phyloP scores from a whole-genome alignment of 1,140 invertebrate genomes.

The Hesperophylax magnus region DNA sequence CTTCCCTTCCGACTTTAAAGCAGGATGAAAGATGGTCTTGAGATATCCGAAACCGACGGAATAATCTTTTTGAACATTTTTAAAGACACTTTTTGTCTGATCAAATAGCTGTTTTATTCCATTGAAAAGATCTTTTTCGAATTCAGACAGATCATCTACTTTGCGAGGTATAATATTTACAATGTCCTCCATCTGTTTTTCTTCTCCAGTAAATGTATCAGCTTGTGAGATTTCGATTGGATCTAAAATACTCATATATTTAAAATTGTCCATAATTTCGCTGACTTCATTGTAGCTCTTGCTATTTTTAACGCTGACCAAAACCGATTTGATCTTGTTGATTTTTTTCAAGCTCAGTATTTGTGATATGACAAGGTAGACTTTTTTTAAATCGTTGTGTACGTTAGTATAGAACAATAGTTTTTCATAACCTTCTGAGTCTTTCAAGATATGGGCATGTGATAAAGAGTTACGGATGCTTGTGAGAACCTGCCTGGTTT shows the following conservation, averaged over 20 bases:
- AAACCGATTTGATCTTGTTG: neutral
- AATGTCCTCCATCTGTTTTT: neutral
- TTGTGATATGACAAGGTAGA: neutral
- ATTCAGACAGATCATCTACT: neutral
- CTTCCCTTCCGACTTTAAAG: neutral
- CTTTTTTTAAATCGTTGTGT: constrained; percentile 7
- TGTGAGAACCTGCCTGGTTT: neutral
- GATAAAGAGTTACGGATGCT: constrained; percentile 8
- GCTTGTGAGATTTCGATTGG: neutral
- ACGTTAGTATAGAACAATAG: neutral
- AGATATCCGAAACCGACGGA: neutral
- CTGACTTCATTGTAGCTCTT: neutral
- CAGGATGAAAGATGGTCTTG: constrained; percentile 1
- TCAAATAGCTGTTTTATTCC: neutral
- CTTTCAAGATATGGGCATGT: neutral
- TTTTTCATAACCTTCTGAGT: neutral
- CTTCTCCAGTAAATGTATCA: neutral
- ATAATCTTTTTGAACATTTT: neutral
- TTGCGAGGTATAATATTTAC: neutral
- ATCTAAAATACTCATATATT: neutral
- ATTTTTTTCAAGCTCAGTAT: neutral
- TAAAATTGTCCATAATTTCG: neutral
- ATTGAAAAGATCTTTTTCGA: neutral
- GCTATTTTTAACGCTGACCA: neutral
- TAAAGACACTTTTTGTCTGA: neutral